Conservation (phyloP, 2,113 vertebrate species). For the Thunnus thynnus region DNA sequence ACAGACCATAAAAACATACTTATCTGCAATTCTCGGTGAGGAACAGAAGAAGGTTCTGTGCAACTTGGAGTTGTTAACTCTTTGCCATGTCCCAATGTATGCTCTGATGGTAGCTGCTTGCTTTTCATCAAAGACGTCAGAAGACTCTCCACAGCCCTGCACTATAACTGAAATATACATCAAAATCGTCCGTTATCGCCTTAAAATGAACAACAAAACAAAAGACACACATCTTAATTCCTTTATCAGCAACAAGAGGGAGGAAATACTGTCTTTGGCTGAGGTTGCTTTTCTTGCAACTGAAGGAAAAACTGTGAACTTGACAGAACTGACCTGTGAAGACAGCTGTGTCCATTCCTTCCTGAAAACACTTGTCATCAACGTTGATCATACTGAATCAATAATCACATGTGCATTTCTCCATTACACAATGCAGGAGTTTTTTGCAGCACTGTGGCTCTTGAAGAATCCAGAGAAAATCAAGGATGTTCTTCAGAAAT, state of each 20-base stretch:
- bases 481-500: constrained; percentile 31
- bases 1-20: constrained; percentile 24
- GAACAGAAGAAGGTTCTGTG: constrained; percentile 5
- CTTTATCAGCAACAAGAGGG: accelerated
- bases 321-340: background rate
- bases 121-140: constrained; percentile 6
- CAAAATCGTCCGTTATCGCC: constrained; percentile 22
- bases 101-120: constrained; percentile 53
- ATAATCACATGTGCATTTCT: background rate
- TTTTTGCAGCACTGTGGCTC: constrained; percentile 59
- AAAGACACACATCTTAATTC: background rate
- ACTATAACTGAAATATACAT: constrained; percentile 43
- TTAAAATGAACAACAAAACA: constrained; percentile 6
- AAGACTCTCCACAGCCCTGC: background rate
- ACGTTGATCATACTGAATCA: accelerated
- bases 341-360: constrained; percentile 47
- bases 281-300: constrained; percentile 39
- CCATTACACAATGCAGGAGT: constrained; percentile 53
- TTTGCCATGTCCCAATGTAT: constrained; percentile 57
- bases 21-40: background rate
- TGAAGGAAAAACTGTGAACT: constrained; percentile 6
- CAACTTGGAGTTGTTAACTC: constrained; percentile 42
- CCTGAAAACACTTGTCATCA: constrained; percentile 28
- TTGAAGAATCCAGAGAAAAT: constrained; percentile 32
- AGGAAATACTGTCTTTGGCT: constrained; percentile 31